These are phyloP conservation scores for Sarcophaga subvicina DNA, from an alignment of 2,888 invertebrate species.

Conservation along the genomic window DNA sequence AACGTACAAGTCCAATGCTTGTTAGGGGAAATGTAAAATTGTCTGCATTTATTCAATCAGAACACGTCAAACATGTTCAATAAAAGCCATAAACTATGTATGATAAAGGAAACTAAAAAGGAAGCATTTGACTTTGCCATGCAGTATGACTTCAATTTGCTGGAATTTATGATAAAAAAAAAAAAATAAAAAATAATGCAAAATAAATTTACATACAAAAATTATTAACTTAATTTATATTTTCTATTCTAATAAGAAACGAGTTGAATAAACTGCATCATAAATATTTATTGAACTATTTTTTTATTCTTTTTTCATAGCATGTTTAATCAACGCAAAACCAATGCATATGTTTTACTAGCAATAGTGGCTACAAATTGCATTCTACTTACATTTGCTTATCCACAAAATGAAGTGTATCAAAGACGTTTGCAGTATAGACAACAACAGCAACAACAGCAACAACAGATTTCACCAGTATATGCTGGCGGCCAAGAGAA, in stretches of 20 bases:
- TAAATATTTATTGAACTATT: not conserved
- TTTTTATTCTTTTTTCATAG: conserved; percentile 74
- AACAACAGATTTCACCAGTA: conserved; percentile 75
- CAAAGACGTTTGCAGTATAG: conserved; percentile 73
- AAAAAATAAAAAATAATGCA: not conserved
- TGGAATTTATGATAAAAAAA: not conserved
- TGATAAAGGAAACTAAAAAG: not conserved
- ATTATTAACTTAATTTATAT: not conserved
- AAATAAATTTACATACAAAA: not conserved
- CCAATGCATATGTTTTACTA: conserved; percentile 87
- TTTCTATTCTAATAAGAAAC: too few species aligned
- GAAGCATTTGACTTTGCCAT: not conserved
- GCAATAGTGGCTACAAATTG: conserved; percentile 87
- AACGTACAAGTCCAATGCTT: not conserved
- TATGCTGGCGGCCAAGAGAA: conserved; percentile 70
- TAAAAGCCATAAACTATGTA: not conserved
- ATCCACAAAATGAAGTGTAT: conserved; percentile 83
- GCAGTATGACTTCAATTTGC: not conserved
- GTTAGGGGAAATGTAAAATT: not conserved
- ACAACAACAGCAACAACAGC: conserved; percentile 54
- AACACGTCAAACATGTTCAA: not conserved
- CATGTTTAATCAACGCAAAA: conserved; percentile 86
- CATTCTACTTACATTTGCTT: conserved; percentile 86
- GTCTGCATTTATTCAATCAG: not conserved
- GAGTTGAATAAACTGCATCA: not conserved